These are phyloP conservation scores for Larimichthys crocea DNA, from an alignment of 2,113 vertebrate species.

Conservation along the genomic window DNA sequence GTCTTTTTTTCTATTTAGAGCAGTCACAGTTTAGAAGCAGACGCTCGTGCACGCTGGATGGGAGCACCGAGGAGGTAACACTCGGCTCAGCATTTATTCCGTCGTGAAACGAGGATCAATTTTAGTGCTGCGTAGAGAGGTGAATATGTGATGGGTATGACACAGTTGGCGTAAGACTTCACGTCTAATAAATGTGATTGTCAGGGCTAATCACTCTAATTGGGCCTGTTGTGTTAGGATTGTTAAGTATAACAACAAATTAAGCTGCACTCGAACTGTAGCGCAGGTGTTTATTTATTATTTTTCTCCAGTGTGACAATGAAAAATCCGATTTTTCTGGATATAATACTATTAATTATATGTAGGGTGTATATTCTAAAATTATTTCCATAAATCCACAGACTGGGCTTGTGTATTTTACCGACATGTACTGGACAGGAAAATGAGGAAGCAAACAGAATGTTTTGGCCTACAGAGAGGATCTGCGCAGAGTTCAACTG, in stretches of 20 bases:
- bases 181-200: neutral
- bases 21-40: slow-evolving; percentile 7
- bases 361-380: no score
- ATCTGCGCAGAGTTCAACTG: slow-evolving; percentile 44
- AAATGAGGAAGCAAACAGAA: neutral
- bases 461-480: slow-evolving; percentile 23
- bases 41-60: slow-evolving; percentile 19
- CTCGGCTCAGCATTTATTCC: neutral
- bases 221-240: slow-evolving; percentile 1
- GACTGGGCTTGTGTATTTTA: neutral
- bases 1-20: neutral
- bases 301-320: no score
- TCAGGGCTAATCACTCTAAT: slow-evolving; percentile 9
- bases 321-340: neutral
- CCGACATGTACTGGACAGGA: neutral
- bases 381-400: neutral
- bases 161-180: neutral
- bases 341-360: no score
- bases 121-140: neutral
- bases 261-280: neutral
- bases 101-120: neutral
- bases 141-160: neutral
- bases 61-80: slow-evolving; percentile 7
- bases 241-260: neutral
- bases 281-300: neutral